Conservation (phyloP, 2,888 invertebrate species). For the Xestia ashworthii region DNA sequence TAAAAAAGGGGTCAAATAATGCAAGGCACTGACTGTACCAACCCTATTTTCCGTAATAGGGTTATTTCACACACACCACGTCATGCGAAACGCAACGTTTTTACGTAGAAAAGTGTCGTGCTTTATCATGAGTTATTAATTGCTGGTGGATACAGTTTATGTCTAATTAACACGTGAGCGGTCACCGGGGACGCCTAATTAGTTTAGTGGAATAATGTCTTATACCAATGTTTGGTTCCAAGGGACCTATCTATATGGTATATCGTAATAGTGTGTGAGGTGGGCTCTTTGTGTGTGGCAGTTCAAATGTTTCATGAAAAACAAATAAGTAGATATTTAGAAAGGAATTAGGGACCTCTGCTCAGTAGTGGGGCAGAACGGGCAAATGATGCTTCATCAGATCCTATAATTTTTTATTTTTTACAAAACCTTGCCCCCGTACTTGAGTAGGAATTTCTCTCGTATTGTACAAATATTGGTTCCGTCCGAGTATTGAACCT, state of each 20-base stretch:
- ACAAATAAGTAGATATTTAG: no score
- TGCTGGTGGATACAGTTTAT: constrained; percentile 51
- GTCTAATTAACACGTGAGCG: constrained; percentile 65
- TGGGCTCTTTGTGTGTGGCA: neutral
- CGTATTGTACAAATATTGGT: neutral
- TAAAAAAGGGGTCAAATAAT: neutral
- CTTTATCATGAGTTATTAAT: constrained; percentile 66
- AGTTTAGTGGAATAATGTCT: constrained; percentile 55
- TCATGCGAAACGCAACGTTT: constrained; percentile 64
- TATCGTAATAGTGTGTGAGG: constrained; percentile 15
- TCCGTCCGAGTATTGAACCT: no score
- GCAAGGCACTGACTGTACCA: constrained; percentile 15
- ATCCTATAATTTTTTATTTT: neutral
- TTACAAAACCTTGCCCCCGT: neutral
- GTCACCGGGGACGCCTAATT: constrained; percentile 59
- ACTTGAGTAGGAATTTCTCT: neutral
- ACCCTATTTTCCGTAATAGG: constrained; percentile 43
- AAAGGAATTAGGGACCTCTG: no score
- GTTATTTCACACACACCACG: constrained; percentile 49
- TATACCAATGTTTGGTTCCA: constrained; percentile 9
- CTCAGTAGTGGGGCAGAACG: no score
- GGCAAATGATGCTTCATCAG: no score
- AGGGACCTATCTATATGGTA: neutral
- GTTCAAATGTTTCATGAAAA: no score
- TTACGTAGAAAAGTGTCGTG: constrained; percentile 39